Conservation (phyloP, 2,113 vertebrate genomes). For the Micronycteris hirsuta region DNA sequence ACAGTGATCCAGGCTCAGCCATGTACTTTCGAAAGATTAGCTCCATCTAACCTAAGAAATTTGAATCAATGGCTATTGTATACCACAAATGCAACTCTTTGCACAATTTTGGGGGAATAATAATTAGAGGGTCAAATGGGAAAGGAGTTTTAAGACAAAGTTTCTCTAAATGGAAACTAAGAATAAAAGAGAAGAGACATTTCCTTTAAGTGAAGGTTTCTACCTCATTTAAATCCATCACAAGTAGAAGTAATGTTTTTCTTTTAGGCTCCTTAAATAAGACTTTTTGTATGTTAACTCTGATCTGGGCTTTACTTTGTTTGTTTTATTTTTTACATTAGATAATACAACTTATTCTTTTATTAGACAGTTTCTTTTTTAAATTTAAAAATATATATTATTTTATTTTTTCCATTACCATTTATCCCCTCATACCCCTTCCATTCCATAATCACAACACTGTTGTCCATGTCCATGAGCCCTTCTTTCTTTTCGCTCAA, state of each 20-base stretch:
- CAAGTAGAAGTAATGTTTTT: background rate
- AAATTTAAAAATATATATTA: too few species aligned
- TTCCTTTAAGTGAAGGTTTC: background rate
- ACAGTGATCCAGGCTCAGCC: background rate
- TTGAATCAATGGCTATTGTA: background rate
- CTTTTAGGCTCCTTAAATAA: background rate
- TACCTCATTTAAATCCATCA: background rate
- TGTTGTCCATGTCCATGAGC: too few species aligned
- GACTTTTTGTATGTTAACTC: background rate
- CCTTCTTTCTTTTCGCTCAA: too few species aligned
- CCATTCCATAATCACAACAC: too few species aligned
- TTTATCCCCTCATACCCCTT: too few species aligned
- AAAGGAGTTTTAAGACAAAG: background rate
- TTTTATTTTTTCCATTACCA: too few species aligned
- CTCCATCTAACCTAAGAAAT: background rate
- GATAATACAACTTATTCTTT: too few species aligned
- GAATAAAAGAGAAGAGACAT: background rate
- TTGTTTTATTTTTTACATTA: too few species aligned
- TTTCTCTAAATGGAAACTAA: background rate
- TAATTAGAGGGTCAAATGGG: background rate
- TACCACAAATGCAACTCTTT: background rate
- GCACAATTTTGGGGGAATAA: background rate
- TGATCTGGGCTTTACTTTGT: background rate
- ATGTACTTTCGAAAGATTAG: background rate
- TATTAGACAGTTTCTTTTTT: too few species aligned